Evolutionary conservation across 2,113 vertebrate species (phyloP), one percentile per base, ranked within the genome.

Genomic region (Psilopsiagon aymara): DNA sequence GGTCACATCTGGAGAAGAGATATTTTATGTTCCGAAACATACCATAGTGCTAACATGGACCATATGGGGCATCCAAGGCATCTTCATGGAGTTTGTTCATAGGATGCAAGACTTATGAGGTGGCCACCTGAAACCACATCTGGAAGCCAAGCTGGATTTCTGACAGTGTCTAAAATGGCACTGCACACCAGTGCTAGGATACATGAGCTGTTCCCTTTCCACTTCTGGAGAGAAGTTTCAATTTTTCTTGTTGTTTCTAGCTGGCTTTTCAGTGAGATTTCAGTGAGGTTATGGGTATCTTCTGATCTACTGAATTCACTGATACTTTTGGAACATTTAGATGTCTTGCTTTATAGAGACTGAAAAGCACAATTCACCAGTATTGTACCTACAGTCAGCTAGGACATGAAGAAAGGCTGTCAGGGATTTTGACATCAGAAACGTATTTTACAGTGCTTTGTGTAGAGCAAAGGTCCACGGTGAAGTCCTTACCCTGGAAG

Each of bases 401-500:
- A 78, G 39, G 53, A 47, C 28, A n/a, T 3, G 44, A 93, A 64
- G 35, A 83, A 43, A 96, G 21, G 27, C 19, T 74, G 35, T 55
- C 60, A 64, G 85, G 88, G 27, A 78, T 62, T 86, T 73, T 66
- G 59, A 76, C 16, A 8, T 53, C 29, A 20, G 39, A 37, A 47
- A 83, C 31, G 7, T 15, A 53, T 19, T 62, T 66, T 37, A 19
- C 69, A 64, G 44, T 29, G 53, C 44, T 11, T 57, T 57, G 68
- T 31, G 11, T 18, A 67, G 8, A 81, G 41, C 52, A 73, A 92
- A 90, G 25, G 13, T 44, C 15, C 0, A 0, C 0, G 1, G 51
- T 55, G 63, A 85, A 78, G 59, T 74, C 53, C 98, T 98, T 98
- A 99, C 99, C 99, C 99, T 2, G 98, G 99, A 62, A 99, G 98